A percentile compares a stretch with the other conserved stretches of the same genome.
phyloP scores from a whole-genome alignment of 2,888 invertebrate species.

The Morpho achilles region DNA sequence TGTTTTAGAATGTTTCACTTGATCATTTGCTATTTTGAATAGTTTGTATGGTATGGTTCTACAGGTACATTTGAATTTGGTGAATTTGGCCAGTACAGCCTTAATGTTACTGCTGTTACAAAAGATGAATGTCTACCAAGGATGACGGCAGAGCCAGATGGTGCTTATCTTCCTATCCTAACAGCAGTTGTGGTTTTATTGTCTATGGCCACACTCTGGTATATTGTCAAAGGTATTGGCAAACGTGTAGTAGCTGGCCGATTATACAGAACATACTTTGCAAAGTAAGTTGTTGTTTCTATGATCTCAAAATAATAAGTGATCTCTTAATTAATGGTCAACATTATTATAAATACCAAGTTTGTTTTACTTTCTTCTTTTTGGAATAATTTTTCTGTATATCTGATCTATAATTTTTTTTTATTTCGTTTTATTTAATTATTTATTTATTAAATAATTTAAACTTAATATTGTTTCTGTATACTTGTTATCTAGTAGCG shows the following conservation, averaged over 20 bases:
- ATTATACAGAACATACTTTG: conserved; percentile 63
- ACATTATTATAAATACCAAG: too few relatives aligned
- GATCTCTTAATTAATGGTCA: too few relatives aligned
- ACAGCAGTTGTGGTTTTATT: conserved; percentile 64
- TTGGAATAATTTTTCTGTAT: too few relatives aligned
- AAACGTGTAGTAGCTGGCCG: conserved; percentile 62
- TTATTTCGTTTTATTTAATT: too few relatives aligned
- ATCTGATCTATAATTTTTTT: too few relatives aligned
- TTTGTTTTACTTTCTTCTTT: too few relatives aligned
- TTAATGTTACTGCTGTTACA: conserved; percentile 46
- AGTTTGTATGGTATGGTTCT: conserved; percentile 7
- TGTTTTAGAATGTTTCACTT: too few relatives aligned
- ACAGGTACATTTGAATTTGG: conserved; percentile 60
- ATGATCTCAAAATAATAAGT: too few relatives aligned
- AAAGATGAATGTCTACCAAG: conserved; percentile 46
- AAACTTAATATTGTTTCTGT: too few relatives aligned
- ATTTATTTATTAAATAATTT: too few relatives aligned
- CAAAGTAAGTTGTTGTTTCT: conserved; percentile 44
- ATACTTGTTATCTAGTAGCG: too few relatives aligned
- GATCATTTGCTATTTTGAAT: too few relatives aligned
- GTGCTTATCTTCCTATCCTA: conserved; percentile 63
- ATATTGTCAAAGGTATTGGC: conserved; percentile 64
- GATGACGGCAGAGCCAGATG: conserved; percentile 72
- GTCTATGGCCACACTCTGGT: conserved; percentile 73
- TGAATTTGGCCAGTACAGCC: conserved; percentile 63